A percentile compares a stretch with the other conserved stretches of the same genome.
phyloP scores from a whole-genome alignment of 2,797 vertebrate species.

The Aphelocoma californica region DNA sequence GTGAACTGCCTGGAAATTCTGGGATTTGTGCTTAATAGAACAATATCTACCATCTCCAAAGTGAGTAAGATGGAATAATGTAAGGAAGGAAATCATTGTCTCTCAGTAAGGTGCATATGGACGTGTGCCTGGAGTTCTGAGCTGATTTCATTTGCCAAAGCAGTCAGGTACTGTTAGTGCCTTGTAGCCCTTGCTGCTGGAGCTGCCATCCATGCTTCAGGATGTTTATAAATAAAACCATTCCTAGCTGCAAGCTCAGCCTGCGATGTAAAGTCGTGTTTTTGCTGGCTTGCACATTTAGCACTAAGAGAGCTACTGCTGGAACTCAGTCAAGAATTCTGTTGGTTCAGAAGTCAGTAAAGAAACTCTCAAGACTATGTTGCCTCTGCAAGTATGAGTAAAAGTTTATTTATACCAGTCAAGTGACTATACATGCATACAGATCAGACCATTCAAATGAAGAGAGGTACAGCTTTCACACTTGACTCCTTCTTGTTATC shows the following conservation, averaged over 20 bases:
- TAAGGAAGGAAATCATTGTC: background rate
- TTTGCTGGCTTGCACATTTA: background rate
- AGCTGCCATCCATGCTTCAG: background rate
- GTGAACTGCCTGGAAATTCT: background rate
- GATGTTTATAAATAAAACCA: slow-evolving; percentile 3
- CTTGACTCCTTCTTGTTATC: background rate
- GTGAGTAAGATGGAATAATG: background rate
- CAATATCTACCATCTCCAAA: background rate
- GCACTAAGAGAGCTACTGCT: background rate
- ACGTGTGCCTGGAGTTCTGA: background rate
- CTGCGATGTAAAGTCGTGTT: background rate
- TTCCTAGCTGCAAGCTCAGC: background rate
- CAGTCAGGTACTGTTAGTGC: background rate
- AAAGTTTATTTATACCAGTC: slow-evolving; percentile 29
- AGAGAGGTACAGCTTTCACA: background rate
- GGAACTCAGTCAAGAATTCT: slow-evolving; percentile 44
- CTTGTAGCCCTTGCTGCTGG: background rate
- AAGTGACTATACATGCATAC: background rate
- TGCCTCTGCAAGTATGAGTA: slow-evolving; percentile 14
- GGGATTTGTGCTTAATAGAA: background rate
- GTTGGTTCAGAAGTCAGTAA: slow-evolving; percentile 30
- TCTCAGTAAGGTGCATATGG: background rate
- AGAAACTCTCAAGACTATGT: slow-evolving; percentile 1
- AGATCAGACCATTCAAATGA: background rate
- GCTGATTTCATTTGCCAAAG: background rate